Conservation (phyloP, 37 sponge, comb jelly and placozoan species). For the Eunapius fragilis region DNA sequence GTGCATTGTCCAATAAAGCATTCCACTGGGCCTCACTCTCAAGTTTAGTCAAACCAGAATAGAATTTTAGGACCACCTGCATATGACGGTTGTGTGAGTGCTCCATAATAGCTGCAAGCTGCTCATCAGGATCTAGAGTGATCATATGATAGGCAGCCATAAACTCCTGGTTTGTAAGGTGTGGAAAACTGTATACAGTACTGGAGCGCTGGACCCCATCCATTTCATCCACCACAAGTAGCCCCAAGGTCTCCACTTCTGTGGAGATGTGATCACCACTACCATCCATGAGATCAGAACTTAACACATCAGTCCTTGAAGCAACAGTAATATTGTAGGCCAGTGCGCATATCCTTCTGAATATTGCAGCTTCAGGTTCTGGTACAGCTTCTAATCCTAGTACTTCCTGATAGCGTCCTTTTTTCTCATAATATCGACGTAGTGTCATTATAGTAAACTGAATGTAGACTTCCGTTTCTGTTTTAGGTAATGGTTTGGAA, state of each 20-base stretch:
- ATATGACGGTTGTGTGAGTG: neutral
- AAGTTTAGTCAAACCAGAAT: conserved; percentile 17
- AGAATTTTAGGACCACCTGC: conserved; percentile 24
- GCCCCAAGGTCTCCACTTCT: neutral
- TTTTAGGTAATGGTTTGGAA: neutral
- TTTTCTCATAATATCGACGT: neutral
- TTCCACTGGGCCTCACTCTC: no score
- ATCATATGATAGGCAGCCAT: conserved; percentile 26
- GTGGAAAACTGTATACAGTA: conserved; percentile 18
- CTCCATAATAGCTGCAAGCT: neutral
- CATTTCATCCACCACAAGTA: neutral
- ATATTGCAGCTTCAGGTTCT: neutral
- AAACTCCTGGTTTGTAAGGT: conserved; percentile 27
- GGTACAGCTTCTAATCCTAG: neutral
- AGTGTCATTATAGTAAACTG: neutral
- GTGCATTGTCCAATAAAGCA: no score
- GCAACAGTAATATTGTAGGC: neutral
- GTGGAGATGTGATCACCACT: neutral
- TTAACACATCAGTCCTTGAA: neutral
- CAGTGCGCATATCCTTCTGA: conserved; percentile 6
- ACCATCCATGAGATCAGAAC: neutral
- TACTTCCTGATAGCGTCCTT: neutral
- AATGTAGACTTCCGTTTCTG: conserved; percentile 32
- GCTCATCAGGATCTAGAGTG: neutral
- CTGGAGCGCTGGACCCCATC: neutral